A percentile compares a stretch with the other conserved stretches of the same genome.
Conservation (phyloP, 2,888 invertebrate genomes). For the Chorisops tibialis region DNA sequence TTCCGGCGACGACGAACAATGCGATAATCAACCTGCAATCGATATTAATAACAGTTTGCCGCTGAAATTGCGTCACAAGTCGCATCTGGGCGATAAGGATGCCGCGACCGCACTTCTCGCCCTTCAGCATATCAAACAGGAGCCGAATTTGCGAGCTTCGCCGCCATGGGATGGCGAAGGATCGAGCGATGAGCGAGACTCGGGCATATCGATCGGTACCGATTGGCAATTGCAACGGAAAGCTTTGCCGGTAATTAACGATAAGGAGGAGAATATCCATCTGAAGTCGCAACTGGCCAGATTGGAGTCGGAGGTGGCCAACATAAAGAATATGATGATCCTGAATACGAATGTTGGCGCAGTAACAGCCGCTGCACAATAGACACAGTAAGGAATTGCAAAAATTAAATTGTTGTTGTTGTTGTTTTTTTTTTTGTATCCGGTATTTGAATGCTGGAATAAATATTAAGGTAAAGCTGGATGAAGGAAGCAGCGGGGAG, state of each 20-base stretch:
- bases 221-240: constrained; percentile 46
- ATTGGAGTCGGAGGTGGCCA: constrained; percentile 87
- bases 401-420: too few species aligned
- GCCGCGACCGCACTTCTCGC: constrained; percentile 75
- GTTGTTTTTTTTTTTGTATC: too few species aligned
- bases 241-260: constrained; percentile 34
- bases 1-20: constrained; percentile 54
- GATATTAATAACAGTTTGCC: constrained; percentile 79
- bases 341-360: constrained; percentile 55
- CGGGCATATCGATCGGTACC: constrained; percentile 74
- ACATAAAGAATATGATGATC: constrained; percentile 78
- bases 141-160: constrained; percentile 74
- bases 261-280: constrained; percentile 68
- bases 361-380: constrained; percentile 34
- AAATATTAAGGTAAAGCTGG: too few species aligned
- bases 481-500: too few species aligned
- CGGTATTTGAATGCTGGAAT: too few species aligned
- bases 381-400: constrained; percentile 21
- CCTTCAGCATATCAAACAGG: constrained; percentile 81
- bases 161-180: constrained; percentile 87
- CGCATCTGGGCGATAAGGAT: constrained; percentile 84
- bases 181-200: constrained; percentile 85
- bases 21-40: constrained; percentile 50
- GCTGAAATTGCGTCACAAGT: constrained; percentile 87
- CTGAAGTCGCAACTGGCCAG: constrained; percentile 82